phyloP scores from a whole-genome alignment of 2,113 vertebrate species.

The Arenaria interpres region DNA sequence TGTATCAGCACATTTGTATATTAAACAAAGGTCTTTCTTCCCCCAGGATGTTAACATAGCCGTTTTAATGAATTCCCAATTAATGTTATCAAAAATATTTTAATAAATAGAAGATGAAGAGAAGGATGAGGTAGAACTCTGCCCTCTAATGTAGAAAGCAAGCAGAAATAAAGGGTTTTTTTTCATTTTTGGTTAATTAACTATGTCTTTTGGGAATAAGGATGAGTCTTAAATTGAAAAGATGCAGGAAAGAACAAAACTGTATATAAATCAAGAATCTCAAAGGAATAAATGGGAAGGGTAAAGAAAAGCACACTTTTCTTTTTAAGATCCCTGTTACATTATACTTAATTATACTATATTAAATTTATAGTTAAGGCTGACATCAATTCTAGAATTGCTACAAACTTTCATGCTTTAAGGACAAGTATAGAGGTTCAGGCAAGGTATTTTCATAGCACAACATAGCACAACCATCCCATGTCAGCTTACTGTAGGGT shows the following conservation, averaged over 20 bases:
- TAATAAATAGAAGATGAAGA: slow-evolving; percentile 36
- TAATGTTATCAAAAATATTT: slow-evolving; percentile 35
- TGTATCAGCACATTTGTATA: background rate
- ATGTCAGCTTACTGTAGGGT: background rate
- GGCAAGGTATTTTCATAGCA: background rate
- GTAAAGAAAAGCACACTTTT: background rate
- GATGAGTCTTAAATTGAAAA: background rate
- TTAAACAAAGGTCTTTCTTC: slow-evolving; percentile 25
- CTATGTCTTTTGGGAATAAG: background rate
- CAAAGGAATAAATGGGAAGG: background rate
- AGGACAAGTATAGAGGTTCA: background rate
- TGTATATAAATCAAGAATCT: background rate
- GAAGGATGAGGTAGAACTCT: slow-evolving; percentile 7
- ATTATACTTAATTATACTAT: background rate
- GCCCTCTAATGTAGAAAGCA: slow-evolving; percentile 19
- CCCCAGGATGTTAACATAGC: background rate
- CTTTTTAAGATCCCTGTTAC: background rate
- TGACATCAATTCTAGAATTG: background rate
- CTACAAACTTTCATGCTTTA: background rate
- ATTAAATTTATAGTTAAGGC: background rate
- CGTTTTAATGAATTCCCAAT: slow-evolving; percentile 28
- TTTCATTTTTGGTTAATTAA: slow-evolving; percentile 32
- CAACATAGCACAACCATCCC: background rate
- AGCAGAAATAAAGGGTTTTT: background rate
- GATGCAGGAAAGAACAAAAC: background rate